A percentile compares a stretch with the other conserved stretches of the same genome.
phyloP scores from a whole-genome alignment of 2,888 invertebrate species.

The Cryptocheilus praepositus region DNA sequence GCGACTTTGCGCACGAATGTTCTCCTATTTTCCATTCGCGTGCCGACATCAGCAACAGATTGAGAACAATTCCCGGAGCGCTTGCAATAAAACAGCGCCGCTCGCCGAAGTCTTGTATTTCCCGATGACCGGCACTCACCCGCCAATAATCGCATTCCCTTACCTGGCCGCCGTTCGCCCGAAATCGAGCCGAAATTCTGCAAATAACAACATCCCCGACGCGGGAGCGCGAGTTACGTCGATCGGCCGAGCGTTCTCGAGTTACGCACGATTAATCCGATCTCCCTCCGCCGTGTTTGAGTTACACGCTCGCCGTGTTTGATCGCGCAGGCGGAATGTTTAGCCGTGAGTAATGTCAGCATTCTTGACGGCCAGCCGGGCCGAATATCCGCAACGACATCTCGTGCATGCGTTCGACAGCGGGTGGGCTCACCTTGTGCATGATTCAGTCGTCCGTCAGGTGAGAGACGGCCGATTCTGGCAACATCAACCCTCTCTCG shows the following conservation, averaged over 20 bases:
- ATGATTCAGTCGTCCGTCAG: constrained; percentile 57
- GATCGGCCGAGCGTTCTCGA: constrained; percentile 31
- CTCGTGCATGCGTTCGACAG: constrained; percentile 38
- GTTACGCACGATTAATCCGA: constrained; percentile 42
- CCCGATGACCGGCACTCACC: too few species aligned
- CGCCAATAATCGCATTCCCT: too few species aligned
- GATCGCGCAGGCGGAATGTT: constrained; percentile 52
- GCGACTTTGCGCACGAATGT: too few species aligned
- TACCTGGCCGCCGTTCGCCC: too few species aligned
- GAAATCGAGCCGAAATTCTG: too few species aligned
- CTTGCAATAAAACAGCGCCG: too few species aligned
- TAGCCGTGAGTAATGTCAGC: constrained; percentile 60
- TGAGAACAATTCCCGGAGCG: too few species aligned
- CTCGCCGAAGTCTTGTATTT: too few species aligned
- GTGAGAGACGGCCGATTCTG: constrained; percentile 19
- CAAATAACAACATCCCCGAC: not conserved
- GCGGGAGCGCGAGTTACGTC: constrained; percentile 2
- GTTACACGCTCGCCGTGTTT: constrained; percentile 40
- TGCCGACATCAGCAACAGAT: too few species aligned
- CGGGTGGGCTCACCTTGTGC: constrained; percentile 22
- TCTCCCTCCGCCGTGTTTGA: constrained; percentile 36
- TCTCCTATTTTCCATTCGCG: too few species aligned
- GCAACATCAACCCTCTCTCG: constrained; percentile 10
- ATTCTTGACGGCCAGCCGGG: constrained; percentile 43
- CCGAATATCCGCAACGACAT: constrained; percentile 40